Evolutionary conservation across 2,888 invertebrate genomes (phyloP), one percentile per base, ranked within the genome.

Genomic region (Ditylenchus weischeri): DNA sequence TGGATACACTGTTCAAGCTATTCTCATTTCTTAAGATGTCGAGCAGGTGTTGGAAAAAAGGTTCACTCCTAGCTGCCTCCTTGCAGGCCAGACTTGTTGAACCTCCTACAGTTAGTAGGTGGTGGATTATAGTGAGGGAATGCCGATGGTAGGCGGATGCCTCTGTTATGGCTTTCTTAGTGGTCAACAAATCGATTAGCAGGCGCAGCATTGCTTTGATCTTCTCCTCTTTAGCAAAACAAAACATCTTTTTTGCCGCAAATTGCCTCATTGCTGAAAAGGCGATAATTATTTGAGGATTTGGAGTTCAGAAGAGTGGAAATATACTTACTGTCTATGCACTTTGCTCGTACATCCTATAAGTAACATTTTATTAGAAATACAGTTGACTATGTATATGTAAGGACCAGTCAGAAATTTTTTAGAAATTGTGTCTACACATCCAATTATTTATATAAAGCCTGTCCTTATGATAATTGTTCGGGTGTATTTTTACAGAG

Each of bases 71-170:
- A 13, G 54, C 54, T 15, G 54, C 54, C 10, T 21, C 54, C 29
- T 54, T 54, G 29, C 54, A 23, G 21, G 29, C 21, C 2, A 23
- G 54, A 54, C 54, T 29, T 23, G 29, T 29, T 54, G 54, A 8
- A 54, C 29, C 54, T 3, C 23, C 23, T 29, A 54, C 29, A 21
- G 54, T 29, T n/a, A 54, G 29, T 11, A 54, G 29, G 13, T 54
- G 54, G 54, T 54, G 54, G 13, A 54, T 54, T 54, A 54, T 54
- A 13, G 29, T 54, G 21, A 54, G 54, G 21, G 29, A 54, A 54
- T 54, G 54, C 54, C 54, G 54, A 29, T 54, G 54, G 21, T 54
- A 29, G 23, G 54, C 11, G 29, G 54, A 54, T 23, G 23, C n/a
- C 21, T 21, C 29, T 18, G 54, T 23, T 54, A 54, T 54, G 15